Conservation (phyloP, 2,113 vertebrate genomes). For the Carollia perspicillata region DNA sequence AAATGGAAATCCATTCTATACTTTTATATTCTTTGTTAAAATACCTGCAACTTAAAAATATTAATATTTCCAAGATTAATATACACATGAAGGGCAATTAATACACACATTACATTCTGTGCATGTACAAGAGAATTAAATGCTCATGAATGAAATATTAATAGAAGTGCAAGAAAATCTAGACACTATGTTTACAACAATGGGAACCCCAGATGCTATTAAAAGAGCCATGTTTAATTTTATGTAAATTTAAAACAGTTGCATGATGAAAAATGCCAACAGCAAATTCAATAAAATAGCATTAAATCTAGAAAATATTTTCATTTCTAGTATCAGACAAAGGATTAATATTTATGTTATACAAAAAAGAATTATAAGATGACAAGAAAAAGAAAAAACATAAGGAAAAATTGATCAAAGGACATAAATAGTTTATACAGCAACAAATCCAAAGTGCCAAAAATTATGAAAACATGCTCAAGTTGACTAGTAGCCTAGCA, state of each 20-base stretch:
- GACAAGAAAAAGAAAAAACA: background rate
- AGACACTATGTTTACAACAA: background rate
- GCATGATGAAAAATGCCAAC: background rate
- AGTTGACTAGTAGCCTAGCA: background rate
- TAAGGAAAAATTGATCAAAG: background rate
- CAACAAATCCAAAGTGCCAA: background rate
- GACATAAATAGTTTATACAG: background rate
- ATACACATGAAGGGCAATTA: background rate
- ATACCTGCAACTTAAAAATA: background rate
- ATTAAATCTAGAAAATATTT: background rate
- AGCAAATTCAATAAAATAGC: background rate
- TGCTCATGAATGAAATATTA: background rate
- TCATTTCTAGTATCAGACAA: background rate
- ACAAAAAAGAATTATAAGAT: background rate
- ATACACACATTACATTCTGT: background rate
- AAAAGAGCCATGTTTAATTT: background rate
- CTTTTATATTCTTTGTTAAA: background rate
- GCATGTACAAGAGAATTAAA: background rate
- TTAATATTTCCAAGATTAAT: background rate
- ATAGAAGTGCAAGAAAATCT: background rate
- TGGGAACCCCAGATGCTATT: background rate
- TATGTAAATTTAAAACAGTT: background rate
- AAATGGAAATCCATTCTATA: background rate
- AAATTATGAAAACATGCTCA: background rate
- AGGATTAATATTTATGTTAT: background rate